Evolutionary conservation across 2,113 vertebrate species (phyloP), one percentile per base, ranked within the genome.

Genomic region (Pristiophorus japonicus): DNA sequence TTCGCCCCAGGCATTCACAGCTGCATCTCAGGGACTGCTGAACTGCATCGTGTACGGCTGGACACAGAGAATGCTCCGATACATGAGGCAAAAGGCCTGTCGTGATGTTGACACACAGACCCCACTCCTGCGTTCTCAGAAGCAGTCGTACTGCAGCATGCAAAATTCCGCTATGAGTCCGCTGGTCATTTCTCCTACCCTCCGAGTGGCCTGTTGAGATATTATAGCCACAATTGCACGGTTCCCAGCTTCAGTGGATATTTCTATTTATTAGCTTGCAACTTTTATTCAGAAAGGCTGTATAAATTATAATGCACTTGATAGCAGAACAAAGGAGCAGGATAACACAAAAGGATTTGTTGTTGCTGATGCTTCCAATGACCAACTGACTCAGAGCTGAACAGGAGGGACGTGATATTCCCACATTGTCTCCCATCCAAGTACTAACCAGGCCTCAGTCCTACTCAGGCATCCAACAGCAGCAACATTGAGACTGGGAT

Each of bases 1-100:
- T 97, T 95, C 96, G 96, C 96, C 96, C 45, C 96, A 99, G 99
- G 98, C 98, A 34, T 96, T 99, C 95, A 98, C 98, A 47, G 98
- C 98, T 0, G 97, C 98, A 93, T 99, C 99, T 47, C 98, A 99
- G 96, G 99, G 99, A 2, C 97, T 99, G 81, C 97, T 99, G 95
- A 99, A 99, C 98, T 98, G 98, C 95, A 95, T 98, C 62, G 97
- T 98, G 16, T 99, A 98, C 11, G 98, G 98, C 51, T 99, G 98
- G 98, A 99, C 98, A 0, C 98, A 98, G 85, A 97, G 97, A 55
- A 92, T 94, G 91, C 97, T 98, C 95, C 97, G 97, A 24, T 96
- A 96, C 0, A 96, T 98, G 91, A 98, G 98, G 75, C 96, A 97
- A 96, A 96, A 95, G 1, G 73, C 96, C 67, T 96, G 96, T 10